These are phyloP conservation scores for Seriola dumerili DNA, from an alignment of 2,113 vertebrate genomes.

Conservation along the genomic window DNA sequence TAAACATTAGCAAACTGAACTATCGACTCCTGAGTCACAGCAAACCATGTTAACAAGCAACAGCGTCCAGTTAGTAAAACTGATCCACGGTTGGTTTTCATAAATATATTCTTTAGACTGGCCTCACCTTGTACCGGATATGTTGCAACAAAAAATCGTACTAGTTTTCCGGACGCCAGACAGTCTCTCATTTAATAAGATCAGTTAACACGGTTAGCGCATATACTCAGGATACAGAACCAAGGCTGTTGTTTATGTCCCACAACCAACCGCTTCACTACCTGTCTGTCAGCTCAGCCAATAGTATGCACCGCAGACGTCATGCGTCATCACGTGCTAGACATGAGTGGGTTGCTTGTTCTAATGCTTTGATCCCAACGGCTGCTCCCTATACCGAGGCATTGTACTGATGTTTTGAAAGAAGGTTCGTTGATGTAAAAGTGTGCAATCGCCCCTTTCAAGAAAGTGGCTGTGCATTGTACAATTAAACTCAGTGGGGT, in stretches of 20 bases:
- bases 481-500: too few relatives aligned
- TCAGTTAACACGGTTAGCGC: background rate
- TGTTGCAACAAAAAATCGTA: background rate
- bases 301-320: constrained; percentile 14
- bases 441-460: background rate
- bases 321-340: constrained; percentile 30
- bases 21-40: too few relatives aligned
- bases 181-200: background rate
- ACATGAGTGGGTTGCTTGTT: background rate
- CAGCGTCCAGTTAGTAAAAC: background rate
- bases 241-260: constrained; percentile 32
- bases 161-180: background rate
- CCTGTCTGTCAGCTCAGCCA: constrained; percentile 48
- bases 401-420: background rate
- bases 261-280: background rate
- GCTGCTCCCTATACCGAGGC: background rate
- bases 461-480: too few relatives aligned
- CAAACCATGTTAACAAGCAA: background rate
- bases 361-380: background rate
- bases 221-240: background rate
- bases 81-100: background rate
- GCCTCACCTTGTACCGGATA: constrained; percentile 13
- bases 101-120: background rate
- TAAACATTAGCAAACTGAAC: background rate
- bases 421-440: background rate